These are phyloP conservation scores for Drusus annulatus DNA, from an alignment of 1,140 invertebrate genomes.

Conservation along the genomic window DNA sequence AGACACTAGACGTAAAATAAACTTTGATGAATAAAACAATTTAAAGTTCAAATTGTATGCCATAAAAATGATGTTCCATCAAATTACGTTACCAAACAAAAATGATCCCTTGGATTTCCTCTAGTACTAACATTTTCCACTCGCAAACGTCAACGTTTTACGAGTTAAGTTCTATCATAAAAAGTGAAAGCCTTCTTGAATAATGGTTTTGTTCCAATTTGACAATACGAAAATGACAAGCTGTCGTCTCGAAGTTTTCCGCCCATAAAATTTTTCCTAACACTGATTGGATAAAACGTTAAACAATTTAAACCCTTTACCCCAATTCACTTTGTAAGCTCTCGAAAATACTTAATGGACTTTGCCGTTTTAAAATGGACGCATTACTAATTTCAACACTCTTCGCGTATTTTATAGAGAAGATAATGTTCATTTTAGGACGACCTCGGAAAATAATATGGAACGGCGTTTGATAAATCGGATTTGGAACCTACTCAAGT, in stretches of 20 bases:
- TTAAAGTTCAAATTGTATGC: constrained; percentile 3
- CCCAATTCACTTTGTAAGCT: constrained; percentile 7
- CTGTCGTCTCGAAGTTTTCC: constrained; percentile 45
- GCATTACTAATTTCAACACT: constrained; percentile 7
- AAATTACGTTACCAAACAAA: constrained; percentile 22
- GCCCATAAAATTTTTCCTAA: constrained; percentile 31
- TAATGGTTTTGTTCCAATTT: constrained; percentile 50
- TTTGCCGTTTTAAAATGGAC: constrained; percentile 17
- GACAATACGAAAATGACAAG: constrained; percentile 50
- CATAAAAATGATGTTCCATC: constrained; percentile 29
- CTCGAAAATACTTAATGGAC: constrained; percentile 29
- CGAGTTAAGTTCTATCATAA: constrained; percentile 40
- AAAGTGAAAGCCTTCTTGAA: constrained; percentile 41
- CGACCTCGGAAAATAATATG: constrained; percentile 2
- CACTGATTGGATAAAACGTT: constrained; percentile 46
- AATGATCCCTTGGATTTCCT: constrained; percentile 6
- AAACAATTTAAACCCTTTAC: constrained; percentile 36
- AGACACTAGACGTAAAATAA: no score
- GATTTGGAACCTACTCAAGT: background rate
- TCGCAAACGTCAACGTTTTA: constrained; percentile 31
- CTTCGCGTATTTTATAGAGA: constrained; percentile 4
- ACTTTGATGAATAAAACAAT: background rate
- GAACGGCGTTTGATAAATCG: constrained; percentile 11
- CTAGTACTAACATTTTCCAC: constrained; percentile 1
- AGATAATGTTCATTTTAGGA: background rate